Evolutionary conservation across 2,888 invertebrate genomes (phyloP).

Genomic region (Harpagoxenus sublaevis): DNA sequence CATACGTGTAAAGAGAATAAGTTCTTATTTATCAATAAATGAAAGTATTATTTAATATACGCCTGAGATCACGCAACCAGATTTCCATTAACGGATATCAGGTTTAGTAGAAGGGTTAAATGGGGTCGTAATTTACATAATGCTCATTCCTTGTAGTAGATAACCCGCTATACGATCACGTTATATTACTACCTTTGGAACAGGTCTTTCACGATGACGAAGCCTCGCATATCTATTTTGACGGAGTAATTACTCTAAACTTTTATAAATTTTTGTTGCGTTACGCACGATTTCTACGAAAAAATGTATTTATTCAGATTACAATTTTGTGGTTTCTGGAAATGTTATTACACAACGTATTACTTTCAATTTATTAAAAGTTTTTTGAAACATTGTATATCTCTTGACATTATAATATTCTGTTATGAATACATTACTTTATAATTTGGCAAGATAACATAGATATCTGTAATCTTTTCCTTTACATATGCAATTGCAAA

Average conservation of each 20-base stretch:
- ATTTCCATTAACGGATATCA: slow-evolving; percentile 71
- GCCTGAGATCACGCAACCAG: slow-evolving; percentile 78
- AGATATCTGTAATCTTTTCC: not conserved
- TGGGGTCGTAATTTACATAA: slow-evolving; percentile 74
- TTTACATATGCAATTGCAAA: not conserved
- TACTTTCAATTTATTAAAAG: slow-evolving; percentile 8
- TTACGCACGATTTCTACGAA: not conserved
- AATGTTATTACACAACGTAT: not conserved
- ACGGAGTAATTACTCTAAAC: not conserved
- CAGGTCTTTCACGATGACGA: not conserved
- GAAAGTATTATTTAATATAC: slow-evolving; percentile 49
- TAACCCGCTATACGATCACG: slow-evolving; percentile 70
- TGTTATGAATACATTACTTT: not conserved
- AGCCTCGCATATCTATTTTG: not conserved
- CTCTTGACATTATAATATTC: not conserved
- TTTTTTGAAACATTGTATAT: not conserved
- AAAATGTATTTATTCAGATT: not conserved
- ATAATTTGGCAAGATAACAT: not conserved
- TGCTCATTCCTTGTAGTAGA: slow-evolving; percentile 71
- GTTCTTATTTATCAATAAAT: not conserved
- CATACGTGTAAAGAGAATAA: not conserved
- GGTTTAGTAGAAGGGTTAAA: slow-evolving; percentile 38
- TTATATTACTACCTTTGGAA: slow-evolving; percentile 55
- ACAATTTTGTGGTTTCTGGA: not conserved
- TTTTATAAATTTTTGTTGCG: not conserved